Evolutionary conservation across 2,113 vertebrate species (phyloP).

Genomic region (Myotis yumanensis): DNA sequence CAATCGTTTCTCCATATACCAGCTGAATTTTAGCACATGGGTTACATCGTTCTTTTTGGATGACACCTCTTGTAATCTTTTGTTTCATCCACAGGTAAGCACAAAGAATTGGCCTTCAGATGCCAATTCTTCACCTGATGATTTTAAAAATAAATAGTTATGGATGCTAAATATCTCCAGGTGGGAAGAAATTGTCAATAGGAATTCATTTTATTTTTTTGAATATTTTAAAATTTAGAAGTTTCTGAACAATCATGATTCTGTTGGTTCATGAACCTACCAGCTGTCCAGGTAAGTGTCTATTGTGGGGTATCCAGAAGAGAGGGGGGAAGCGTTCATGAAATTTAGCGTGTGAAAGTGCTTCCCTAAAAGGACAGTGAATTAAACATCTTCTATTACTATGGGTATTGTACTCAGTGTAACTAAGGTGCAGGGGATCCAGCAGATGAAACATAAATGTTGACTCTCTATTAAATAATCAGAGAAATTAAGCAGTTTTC

Average conservation of each 20-base stretch:
- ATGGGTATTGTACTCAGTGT: fast-evolving
- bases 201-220: not conserved
- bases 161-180: not conserved
- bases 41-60: not conserved
- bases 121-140: not conserved
- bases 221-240: not conserved
- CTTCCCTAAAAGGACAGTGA: not conserved
- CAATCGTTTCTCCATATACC: not conserved
- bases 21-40: not conserved
- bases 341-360: not conserved
- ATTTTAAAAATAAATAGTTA: not conserved
- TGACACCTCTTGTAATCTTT: not conserved
- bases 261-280: not conserved
- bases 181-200: not conserved
- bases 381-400: not conserved
- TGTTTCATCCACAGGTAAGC: not conserved
- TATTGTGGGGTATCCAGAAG: not conserved
- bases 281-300: not conserved
- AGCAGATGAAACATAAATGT: not conserved
- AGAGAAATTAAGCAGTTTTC: not conserved
- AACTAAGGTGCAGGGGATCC: not conserved
- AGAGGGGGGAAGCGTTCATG: not conserved
- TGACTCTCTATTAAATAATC: not conserved
- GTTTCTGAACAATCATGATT: not conserved
- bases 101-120: not conserved